phyloP scores from a whole-genome alignment of 2,113 vertebrate genomes.

The Emydocephalus ijimae region DNA sequence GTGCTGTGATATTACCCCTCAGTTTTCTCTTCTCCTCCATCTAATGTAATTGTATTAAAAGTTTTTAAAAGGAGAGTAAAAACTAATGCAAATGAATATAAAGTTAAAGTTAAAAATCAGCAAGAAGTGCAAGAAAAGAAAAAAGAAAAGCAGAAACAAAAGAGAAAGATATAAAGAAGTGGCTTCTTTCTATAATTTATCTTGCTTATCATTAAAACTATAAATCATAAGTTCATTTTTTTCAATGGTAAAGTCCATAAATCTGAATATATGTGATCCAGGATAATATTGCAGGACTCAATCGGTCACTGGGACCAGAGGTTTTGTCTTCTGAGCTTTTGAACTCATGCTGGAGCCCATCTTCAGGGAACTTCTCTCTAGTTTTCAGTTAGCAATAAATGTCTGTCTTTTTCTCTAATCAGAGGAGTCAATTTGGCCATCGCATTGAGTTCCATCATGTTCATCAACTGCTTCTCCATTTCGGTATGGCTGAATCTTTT shows the following conservation, averaged over 20 bases:
- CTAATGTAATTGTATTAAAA: not conserved
- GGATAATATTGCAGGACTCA: not conserved
- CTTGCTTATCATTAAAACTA: not conserved
- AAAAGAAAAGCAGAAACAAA: not conserved
- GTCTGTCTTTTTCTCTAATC: not conserved
- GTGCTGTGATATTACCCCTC: not conserved
- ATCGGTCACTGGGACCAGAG: not conserved
- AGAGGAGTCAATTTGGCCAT: not conserved
- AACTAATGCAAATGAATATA: not conserved
- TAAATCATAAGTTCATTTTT: not conserved
- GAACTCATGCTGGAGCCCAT: too few species aligned
- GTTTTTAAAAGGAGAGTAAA: not conserved
- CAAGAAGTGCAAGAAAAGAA: not conserved
- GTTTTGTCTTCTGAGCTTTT: not conserved
- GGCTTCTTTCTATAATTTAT: not conserved
- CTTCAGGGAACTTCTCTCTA: too few species aligned
- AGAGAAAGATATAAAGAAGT: not conserved
- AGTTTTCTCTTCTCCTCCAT: not conserved
- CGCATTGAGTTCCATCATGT: not conserved
- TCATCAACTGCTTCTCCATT: not conserved
- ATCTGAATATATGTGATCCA: too few species aligned
- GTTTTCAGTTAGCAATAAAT: not conserved
- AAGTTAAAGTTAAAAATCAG: not conserved
- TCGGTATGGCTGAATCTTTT: not conserved
- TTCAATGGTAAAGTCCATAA: not conserved